These are phyloP conservation scores for Euura saliciscinereae DNA, from an alignment of 1,140 invertebrate species.

Conservation along the genomic window DNA sequence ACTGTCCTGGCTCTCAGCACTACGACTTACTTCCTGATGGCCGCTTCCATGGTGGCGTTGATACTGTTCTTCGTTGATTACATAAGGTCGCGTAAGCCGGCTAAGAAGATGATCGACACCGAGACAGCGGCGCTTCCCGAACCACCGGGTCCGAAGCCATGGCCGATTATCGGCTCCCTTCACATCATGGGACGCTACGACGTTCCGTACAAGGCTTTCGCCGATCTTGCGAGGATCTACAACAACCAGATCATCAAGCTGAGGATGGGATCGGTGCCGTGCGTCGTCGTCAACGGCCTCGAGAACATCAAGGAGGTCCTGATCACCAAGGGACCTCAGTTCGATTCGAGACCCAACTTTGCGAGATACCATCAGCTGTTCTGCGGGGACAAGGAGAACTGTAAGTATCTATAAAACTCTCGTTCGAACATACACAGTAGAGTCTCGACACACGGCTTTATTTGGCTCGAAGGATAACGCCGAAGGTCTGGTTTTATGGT, in stretches of 20 bases:
- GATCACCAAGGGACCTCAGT: slow-evolving; percentile 65
- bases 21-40: slow-evolving; percentile 43
- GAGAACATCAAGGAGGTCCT: slow-evolving; percentile 71
- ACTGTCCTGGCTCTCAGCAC: slow-evolving; percentile 33
- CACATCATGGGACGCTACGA: slow-evolving; percentile 66
- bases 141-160: slow-evolving; percentile 63
- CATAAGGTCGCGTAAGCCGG: slow-evolving; percentile 28
- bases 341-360: slow-evolving; percentile 72
- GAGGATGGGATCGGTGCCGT: slow-evolving; percentile 65
- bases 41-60: slow-evolving; percentile 32
- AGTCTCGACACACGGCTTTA: not conserved
- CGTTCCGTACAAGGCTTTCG: slow-evolving; percentile 71
- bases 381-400: slow-evolving; percentile 70
- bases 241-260: slow-evolving; percentile 64
- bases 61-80: slow-evolving; percentile 41
- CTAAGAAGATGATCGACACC: slow-evolving; percentile 17
- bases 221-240: slow-evolving; percentile 60
- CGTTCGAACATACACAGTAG: not conserved
- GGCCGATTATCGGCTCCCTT: slow-evolving; percentile 68
- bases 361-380: slow-evolving; percentile 69
- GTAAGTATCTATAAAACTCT: slow-evolving; percentile 60
- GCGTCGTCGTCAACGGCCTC: slow-evolving; percentile 69
- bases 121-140: slow-evolving; percentile 35
- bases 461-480: not conserved
- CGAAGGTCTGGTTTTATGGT: not conserved